Evolutionary conservation across 2,113 vertebrate species (phyloP).

Genomic region (Hipposideros armiger): DNA sequence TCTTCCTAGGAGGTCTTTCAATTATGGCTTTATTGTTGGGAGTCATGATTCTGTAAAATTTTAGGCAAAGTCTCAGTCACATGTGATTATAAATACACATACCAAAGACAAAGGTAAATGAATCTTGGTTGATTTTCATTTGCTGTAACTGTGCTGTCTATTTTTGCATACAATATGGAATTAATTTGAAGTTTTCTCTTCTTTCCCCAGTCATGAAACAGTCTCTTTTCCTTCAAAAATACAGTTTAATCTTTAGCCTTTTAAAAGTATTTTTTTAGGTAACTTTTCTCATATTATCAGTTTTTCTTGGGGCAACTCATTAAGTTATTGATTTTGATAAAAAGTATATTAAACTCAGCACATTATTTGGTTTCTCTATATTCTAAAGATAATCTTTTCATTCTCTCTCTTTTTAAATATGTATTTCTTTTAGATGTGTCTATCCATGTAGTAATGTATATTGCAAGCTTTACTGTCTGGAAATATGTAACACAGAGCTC

Average conservation of each 20-base stretch:
- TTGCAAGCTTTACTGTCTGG: neutral
- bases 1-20: neutral
- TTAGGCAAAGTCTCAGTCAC: neutral
- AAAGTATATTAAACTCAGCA: neutral
- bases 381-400: neutral
- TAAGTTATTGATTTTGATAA: slow-evolving; percentile 3
- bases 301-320: neutral
- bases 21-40: neutral
- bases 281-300: neutral
- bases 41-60: neutral
- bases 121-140: neutral
- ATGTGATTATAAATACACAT: neutral
- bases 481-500: slow-evolving; percentile 37
- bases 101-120: neutral
- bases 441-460: neutral
- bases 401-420: neutral
- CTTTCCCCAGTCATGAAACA: neutral
- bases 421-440: neutral
- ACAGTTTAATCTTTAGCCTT: neutral
- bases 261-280: slow-evolving; percentile 12
- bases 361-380: neutral
- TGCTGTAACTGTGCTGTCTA: neutral
- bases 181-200: neutral
- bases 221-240: slow-evolving; percentile 8
- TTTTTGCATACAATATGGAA: neutral